A percentile compares a stretch with the other conserved stretches of the same genome.
These are phyloP conservation scores for Loripinus fragilis DNA, from an alignment of 2,888 invertebrate species.

Conservation along the genomic window DNA sequence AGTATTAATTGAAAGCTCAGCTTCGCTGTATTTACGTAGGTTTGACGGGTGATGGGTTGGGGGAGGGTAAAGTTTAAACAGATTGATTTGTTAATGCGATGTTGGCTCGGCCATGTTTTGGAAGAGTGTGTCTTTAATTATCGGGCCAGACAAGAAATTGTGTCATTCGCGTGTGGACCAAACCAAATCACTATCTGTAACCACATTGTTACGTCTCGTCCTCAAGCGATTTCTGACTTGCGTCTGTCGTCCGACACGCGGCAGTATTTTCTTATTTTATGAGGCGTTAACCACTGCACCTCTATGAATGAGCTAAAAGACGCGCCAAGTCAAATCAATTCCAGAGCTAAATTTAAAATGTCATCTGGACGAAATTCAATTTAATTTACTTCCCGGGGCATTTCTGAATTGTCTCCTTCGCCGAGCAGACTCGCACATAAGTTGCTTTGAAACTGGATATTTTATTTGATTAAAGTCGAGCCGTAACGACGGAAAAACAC, in stretches of 20 bases:
- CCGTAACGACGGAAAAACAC: too few relatives aligned
- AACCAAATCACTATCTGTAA: constrained; percentile 7
- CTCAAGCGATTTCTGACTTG: neutral
- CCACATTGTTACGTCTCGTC: constrained; percentile 16
- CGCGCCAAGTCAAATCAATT: constrained; percentile 13
- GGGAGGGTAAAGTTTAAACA: too few relatives aligned
- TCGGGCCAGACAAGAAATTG: too few relatives aligned
- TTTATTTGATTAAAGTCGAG: constrained; percentile 11
- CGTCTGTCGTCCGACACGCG: constrained; percentile 11
- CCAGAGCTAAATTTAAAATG: constrained; percentile 13
- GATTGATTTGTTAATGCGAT: too few relatives aligned
- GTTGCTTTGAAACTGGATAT: constrained; percentile 19
- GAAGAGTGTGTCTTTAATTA: too few relatives aligned
- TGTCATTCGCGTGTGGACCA: neutral
- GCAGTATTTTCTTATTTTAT: constrained; percentile 8
- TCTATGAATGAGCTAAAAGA: neutral
- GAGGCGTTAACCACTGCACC: constrained; percentile 16
- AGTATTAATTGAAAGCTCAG: too few relatives aligned
- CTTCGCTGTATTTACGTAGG: too few relatives aligned
- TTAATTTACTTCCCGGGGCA: constrained; percentile 12
- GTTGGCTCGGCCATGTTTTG: too few relatives aligned
- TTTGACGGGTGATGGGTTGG: too few relatives aligned
- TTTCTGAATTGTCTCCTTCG: neutral
- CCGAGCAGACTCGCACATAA: neutral
- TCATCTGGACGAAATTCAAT: constrained; percentile 10